Base-by-base conservation (phyloP, 2,113 vertebrate species). In the Chaenogobius annularis region DNA sequence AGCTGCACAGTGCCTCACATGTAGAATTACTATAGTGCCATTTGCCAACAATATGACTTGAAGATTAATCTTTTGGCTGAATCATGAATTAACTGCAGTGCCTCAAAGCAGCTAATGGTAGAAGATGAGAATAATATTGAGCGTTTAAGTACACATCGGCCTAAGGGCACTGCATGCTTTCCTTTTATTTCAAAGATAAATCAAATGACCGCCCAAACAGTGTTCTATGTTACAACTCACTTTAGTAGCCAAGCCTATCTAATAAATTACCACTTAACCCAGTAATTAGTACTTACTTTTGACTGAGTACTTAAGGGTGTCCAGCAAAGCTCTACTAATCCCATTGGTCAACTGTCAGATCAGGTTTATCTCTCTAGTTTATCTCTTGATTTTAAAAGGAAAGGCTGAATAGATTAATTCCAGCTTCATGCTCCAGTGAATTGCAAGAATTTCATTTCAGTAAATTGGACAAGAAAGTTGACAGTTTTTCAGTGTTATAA, bases 401-500 rank as follows among this genome's bases (percentile, higher is more conserved):
- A 75, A 78, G 64, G 68, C 67, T 23, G 65, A 74, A 70, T 72
- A 50, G 74, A 85, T 82, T 88, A 89, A 90, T 83, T 85, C 84
- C 67, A 82, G 68, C 72, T 68, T 40, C 62, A 65, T 65, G 77
- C 75, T 72, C 65, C 80, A 69, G 56, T 85, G 76, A 80, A 70
- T 72, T 58, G 73, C 70, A 79, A 75, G 79, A 88, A 88, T 92
- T 86, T 82, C 54, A 75, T 88, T 80, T 80, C 74, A 46, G 69
- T 55, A 46, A 66, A 73, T 70, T 72, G 20, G 43, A 58, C 48
- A 70, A 70, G 40, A 81, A 2, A 35, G 35, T 5, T 44, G 68
- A 43, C 40, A 35, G 37, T 55, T 20, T 58, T 68, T 46, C 70
- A 35, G 22, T 80, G 48, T 15, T 59, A 55, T 3, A 20, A 67